These are phyloP conservation scores for Hyalella azteca DNA, from an alignment of 2,888 invertebrate genomes.

Conservation along the genomic window DNA sequence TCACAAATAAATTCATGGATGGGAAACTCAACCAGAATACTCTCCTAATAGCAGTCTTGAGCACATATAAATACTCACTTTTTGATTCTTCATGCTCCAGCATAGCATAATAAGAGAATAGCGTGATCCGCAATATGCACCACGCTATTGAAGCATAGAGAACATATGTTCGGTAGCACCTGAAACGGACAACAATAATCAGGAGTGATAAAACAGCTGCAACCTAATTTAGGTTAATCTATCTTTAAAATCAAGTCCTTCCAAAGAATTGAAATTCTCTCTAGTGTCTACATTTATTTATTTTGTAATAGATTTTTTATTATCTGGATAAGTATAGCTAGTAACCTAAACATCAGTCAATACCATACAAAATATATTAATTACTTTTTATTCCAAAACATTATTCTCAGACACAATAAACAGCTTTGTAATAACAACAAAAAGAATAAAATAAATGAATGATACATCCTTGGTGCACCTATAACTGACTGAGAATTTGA, in stretches of 20 bases:
- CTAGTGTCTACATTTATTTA: no score
- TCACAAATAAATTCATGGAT: no score
- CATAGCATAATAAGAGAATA: conserved; percentile 44
- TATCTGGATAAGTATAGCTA: no score
- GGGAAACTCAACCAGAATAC: no score
- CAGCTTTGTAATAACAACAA: not conserved
- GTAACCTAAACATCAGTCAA: no score
- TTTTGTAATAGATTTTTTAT: no score
- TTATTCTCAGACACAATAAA: not conserved
- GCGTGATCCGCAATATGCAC: conserved; percentile 39
- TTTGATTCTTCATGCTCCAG: conserved; percentile 37
- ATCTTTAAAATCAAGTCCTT: not conserved
- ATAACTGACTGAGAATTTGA: no score
- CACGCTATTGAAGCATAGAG: conserved; percentile 39
- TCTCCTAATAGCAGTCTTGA: no score
- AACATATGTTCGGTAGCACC: conserved; percentile 42
- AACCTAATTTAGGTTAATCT: not conserved
- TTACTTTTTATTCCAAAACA: no score
- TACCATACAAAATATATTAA: no score
- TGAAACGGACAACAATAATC: not conserved
- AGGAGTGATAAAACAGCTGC: not conserved
- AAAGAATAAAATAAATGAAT: no score
- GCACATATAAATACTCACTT: not conserved
- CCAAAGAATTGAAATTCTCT: not conserved
- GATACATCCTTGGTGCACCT: no score